Evolutionary conservation across 2,888 invertebrate species (phyloP), one percentile per base, ranked within the genome.

Genomic region (Amblyjoppa proteus): DNA sequence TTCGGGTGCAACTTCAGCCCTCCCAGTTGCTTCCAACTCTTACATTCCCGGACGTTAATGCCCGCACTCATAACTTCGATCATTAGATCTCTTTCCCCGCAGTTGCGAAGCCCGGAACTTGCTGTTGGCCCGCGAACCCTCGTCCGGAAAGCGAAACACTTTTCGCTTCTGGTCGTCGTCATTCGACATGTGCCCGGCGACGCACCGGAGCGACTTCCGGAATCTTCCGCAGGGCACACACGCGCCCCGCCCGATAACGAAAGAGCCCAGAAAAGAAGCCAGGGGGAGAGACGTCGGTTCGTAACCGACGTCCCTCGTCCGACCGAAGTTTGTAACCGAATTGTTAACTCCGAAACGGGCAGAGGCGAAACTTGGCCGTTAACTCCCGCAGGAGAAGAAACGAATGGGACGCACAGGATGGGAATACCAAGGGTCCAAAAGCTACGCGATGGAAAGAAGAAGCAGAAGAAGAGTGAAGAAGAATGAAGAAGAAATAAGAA

Each of bases 281-380:
- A 74, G 78, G 75, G 73, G 73, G 75, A 79, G 71, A 66, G 71
- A 86, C 64, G 69, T 77, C 69, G 81, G 73, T 3, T 80, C 76
- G 20, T 20, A 20, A 20, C 20, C 20, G 20, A 20, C 20, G 20
- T 20, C 20, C 20, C 20, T 20, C 20, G 20, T 20, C 20, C 20
- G 20, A 20, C 20, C 20, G 81, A 92, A 92, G 90, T 92, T 92
- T 89, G 88, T 92, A 93, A 93, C 92, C 91, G 90, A 92, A 93
- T 92, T 92, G 92, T 92, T 90, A 92, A 92, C 90, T 92, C 89
- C 89, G 83, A 83, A 87, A 87, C 88, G 88, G 88, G 87, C 13
- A 7, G 31, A 64, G 3, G 34, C 16, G 88, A 89, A 92, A 91
- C 91, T 91, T 90, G 89, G 86, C 90, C 88, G 90, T 91, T 91